A percentile compares a stretch with the other conserved stretches of the same genome.
Evolutionary conservation across 2,888 invertebrate genomes (phyloP).

Genomic region (Ichneumon xanthorius): DNA sequence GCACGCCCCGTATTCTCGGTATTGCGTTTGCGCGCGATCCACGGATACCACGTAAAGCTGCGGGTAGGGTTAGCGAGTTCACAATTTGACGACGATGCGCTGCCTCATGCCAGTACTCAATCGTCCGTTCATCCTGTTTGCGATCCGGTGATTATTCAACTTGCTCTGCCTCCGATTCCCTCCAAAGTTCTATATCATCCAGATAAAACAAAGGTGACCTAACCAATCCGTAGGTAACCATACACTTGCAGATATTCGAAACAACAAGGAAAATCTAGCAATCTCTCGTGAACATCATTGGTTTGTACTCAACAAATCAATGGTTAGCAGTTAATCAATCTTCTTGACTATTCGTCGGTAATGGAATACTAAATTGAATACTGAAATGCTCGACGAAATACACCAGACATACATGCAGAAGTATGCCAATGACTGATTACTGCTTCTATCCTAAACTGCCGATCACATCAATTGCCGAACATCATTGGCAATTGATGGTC

Average conservation of each 20-base stretch:
- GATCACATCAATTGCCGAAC: too few species aligned
- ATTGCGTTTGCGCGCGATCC: slow-evolving; percentile 39
- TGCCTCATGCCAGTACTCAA: background rate
- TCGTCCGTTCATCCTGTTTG: background rate
- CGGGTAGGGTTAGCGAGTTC: background rate
- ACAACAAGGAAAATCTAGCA: too few species aligned
- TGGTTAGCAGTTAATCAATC: background rate
- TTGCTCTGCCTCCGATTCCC: background rate
- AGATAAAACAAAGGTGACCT: background rate
- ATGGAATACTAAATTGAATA: background rate
- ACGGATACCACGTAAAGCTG: background rate
- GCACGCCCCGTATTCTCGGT: slow-evolving; percentile 6
- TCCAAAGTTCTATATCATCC: background rate
- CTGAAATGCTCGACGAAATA: background rate
- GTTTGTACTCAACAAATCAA: background rate
- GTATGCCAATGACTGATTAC: background rate
- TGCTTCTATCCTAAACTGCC: background rate
- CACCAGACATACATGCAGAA: background rate
- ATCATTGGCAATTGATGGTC: background rate
- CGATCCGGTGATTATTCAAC: background rate
- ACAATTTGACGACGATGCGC: slow-evolving; percentile 32
- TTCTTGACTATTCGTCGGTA: background rate
- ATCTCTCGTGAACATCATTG: background rate
- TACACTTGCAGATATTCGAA: background rate
- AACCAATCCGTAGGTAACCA: background rate